phyloP scores from a whole-genome alignment of 2,113 vertebrate species.

The Melanocharis versteri region DNA sequence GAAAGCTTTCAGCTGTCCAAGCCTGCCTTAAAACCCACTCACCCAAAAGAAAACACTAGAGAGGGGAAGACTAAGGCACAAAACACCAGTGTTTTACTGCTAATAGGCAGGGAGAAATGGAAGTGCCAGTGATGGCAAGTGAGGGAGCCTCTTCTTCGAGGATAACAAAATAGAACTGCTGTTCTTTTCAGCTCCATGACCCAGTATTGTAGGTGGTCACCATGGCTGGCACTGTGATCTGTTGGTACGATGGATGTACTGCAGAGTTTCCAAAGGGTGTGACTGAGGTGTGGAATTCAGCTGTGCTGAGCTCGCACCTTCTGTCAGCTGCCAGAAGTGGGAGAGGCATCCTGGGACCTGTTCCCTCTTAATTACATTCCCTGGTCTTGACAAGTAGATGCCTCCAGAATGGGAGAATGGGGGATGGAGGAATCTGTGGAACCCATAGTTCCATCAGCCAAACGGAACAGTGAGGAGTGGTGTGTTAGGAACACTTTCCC shows the following conservation, averaged over 20 bases:
- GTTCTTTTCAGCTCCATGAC: not conserved
- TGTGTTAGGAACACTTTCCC: not conserved
- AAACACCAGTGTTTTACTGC: not conserved
- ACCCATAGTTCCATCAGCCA: not conserved
- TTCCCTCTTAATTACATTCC: slow-evolving; percentile 43
- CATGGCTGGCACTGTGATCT: not conserved
- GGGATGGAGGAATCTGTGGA: not conserved
- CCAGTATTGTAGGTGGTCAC: not conserved
- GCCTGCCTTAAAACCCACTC: not conserved
- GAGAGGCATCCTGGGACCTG: slow-evolving; percentile 42
- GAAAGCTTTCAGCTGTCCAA: not conserved
- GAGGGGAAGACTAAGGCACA: not conserved
- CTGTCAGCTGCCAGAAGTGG: slow-evolving; percentile 34
- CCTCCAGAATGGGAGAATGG: not conserved
- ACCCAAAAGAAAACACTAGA: not conserved
- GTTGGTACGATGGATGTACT: not conserved
- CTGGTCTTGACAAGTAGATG: slow-evolving; percentile 34
- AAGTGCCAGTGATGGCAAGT: not conserved
- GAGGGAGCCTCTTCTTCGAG: not conserved
- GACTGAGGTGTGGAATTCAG: slow-evolving; percentile 31
- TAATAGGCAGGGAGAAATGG: not conserved
- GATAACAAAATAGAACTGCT: not conserved
- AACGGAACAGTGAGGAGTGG: not conserved
- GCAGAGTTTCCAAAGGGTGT: slow-evolving; percentile 29
- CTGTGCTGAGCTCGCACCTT: slow-evolving; percentile 35